phyloP scores from a whole-genome alignment of 2,113 vertebrate genomes.

The Addax nasomaculatus region DNA sequence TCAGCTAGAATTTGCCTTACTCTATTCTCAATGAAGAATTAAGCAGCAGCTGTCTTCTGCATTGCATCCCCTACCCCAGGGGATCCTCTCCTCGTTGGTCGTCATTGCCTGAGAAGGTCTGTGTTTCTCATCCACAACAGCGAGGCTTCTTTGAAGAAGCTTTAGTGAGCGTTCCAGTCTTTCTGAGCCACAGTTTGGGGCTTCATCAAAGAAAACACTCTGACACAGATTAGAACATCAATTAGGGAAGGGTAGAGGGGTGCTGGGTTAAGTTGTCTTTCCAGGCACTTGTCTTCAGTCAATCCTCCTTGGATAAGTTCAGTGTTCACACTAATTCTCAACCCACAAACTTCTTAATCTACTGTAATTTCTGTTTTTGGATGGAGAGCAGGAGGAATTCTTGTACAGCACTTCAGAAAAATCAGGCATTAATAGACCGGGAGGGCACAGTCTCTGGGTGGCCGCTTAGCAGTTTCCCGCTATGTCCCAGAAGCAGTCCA shows the following conservation, averaged over 20 bases:
- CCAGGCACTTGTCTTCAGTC: neutral
- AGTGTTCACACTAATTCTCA: neutral
- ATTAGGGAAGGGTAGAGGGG: neutral
- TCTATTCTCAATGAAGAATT: neutral
- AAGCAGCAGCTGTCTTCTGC: accelerated
- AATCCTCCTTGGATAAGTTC: neutral
- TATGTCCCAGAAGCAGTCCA: neutral
- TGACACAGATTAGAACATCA: neutral
- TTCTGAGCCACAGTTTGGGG: neutral
- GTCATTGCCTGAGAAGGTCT: neutral
- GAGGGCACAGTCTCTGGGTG: neutral
- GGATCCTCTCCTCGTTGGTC: neutral
- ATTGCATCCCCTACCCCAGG: neutral
- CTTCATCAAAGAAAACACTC: neutral
- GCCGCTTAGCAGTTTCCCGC: neutral
- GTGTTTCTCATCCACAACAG: accelerated
- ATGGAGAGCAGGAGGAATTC: neutral
- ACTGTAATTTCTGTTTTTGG: neutral
- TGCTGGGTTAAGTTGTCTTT: neutral
- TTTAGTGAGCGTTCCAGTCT: neutral
- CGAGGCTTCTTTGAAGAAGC: neutral
- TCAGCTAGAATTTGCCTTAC: neutral
- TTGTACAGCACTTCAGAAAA: neutral
- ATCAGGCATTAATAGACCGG: neutral
- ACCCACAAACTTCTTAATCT: neutral